Base-by-base conservation (phyloP, 2,113 vertebrate genomes). In the Myotis brandtii region DNA sequence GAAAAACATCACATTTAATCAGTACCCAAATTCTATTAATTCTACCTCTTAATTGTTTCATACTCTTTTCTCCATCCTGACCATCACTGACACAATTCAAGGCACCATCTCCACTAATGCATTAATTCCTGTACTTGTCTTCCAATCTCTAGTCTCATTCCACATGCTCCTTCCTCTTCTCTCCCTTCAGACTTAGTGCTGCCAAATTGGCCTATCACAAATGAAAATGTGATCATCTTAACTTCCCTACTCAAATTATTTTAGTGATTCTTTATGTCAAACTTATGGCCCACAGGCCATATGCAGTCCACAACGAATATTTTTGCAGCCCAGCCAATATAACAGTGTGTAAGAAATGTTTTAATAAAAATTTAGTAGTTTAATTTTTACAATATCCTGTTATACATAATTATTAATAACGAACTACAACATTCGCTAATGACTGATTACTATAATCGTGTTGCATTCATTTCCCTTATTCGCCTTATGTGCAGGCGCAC, bases 251-350 rank as follows among this genome's bases (percentile, higher is more conserved):
- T 92, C n/a, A 73, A 59, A 73, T 66, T 86, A 5, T 76, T 88
- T 80, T n/a, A 64, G 67, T 92, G 46, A 86, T 18, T 32, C 12
- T 14, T 2, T 3, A 46, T 14, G 72, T 56, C 54, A 56, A 56
- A 56, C 54, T 59, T 0, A 3, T 0, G 21, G 56, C 9, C 56
- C 21, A 1, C 56, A 59, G 21, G 21, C 56, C 9, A 0, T 9
- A 62, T 62, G 23, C 4, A 1, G 25, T 10, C 59, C 59, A 62
- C 25, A 27, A 27, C 11, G 25, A 62, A 62, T 62, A 62, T 62
- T 62, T 62, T 62, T 62, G 59, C 4, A 0, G 59, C 23, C 25
- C 59, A 62, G 25, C 10, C 59, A 62, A 27, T 62, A 62, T 27
- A 25, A 12, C 9, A 3, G 23, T 27, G 2, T 27, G 9, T 62